These are phyloP conservation scores for Oncorhynchus clarkii DNA, from an alignment of 2,113 vertebrate species.

Conservation along the genomic window DNA sequence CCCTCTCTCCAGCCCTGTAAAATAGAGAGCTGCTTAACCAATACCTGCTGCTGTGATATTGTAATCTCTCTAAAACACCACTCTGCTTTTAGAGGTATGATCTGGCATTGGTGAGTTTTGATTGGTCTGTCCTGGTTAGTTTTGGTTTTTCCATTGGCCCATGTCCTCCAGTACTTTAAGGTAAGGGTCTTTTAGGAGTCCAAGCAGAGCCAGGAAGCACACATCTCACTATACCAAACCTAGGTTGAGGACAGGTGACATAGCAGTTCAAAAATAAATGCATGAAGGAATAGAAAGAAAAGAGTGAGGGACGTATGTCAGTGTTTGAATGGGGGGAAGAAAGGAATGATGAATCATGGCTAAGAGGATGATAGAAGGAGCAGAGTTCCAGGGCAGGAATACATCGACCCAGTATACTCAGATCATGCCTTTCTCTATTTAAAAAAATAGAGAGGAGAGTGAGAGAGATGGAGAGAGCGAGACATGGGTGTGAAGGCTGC, in stretches of 20 bases:
- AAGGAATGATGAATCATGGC: background rate
- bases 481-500: background rate
- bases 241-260: too few species aligned
- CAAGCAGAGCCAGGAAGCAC: too few species aligned
- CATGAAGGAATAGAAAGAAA: too few species aligned
- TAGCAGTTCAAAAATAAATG: too few species aligned
- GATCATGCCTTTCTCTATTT: background rate
- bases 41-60: constrained; percentile 34
- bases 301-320: too few species aligned
- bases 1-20: constrained; percentile 30
- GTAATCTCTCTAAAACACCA: constrained; percentile 39
- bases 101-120: constrained; percentile 27
- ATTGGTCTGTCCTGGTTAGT: too few species aligned
- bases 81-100: constrained; percentile 45
- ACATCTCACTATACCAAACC: too few species aligned
- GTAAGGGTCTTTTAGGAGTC: too few species aligned
- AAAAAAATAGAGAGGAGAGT: background rate
- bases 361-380: background rate
- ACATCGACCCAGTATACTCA: background rate
- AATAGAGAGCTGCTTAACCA: constrained; percentile 27
- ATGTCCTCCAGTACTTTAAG: too few species aligned
- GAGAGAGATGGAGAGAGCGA: background rate
- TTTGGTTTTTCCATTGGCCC: too few species aligned
- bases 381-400: background rate
- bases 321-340: constrained; percentile 6